Base-by-base conservation (phyloP, 2,888 invertebrate genomes). In the Hydropsyche betteni region DNA sequence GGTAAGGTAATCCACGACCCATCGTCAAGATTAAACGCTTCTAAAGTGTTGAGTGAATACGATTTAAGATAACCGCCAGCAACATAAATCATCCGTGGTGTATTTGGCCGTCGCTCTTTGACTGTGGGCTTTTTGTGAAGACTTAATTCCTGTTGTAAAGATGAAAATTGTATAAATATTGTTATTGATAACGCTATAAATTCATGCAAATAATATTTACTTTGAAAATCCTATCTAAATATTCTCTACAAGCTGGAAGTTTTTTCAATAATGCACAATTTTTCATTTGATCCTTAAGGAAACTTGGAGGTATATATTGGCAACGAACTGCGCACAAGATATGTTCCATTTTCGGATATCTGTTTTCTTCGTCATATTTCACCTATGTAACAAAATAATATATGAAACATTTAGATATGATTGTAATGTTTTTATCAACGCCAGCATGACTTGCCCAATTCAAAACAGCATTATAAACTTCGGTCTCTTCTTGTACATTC, bases 401-500 rank as follows among this genome's bases (percentile, higher is more conserved):
- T 68, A 10, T n/a, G 5, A 68, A 7, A 33, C 5, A 24, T 24
- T 6, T 55, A 24, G 24, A 16, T 55, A 55, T 16, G 8, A 55
- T 12, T 61, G 33, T 68, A 4, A 14, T 52, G 7, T 8, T 16
- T 34, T 68, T 34, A 44, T 24, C 24, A 33, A 16, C 36, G 24
- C 69, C 12, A 24, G 34, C 36, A 51, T 74, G 6, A 72, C 84
- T 83, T 79, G 91, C 96, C 97, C 97, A 97, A 84, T 93, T 94
- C 6, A 97, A 86, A 51, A 97, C 97, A 12, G 97, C 95, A 83
- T 94, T 93, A 82, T 95, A 96, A 0, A 96, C 97, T 85, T 97
- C 96, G 61, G 94, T 90, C 82, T 97, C 97, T 82, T 96, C 96
- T 80, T 94, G 92, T 0, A 97, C 96, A 83, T 96, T 96, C 0